Conservation (phyloP, 1,140 invertebrate genomes). For the Drosophila subobscura region DNA sequence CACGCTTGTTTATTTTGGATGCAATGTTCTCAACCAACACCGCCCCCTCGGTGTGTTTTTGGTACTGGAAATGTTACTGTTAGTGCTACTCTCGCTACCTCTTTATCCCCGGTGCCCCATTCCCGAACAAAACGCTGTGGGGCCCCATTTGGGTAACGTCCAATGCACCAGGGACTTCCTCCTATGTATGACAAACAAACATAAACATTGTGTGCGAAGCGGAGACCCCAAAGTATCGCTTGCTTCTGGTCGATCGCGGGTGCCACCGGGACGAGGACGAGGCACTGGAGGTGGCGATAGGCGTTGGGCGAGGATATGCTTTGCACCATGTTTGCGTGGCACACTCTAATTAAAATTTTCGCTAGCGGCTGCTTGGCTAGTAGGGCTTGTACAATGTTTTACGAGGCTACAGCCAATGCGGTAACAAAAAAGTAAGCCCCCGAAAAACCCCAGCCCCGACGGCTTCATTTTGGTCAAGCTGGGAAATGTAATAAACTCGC, state of each 20-base stretch:
- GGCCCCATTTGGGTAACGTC: conserved; percentile 77
- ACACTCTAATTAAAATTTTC: conserved; percentile 79
- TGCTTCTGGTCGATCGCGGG: conserved; percentile 31
- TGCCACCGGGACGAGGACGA: neutral
- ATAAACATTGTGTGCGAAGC: conserved; percentile 76
- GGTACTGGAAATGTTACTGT: too few species aligned
- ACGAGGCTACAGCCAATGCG: conserved; percentile 50
- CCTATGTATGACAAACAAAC: conserved; percentile 78
- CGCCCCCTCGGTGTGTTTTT: too few species aligned
- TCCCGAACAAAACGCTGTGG: conserved; percentile 60
- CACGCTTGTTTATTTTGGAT: conserved; percentile 56
- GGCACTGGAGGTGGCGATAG: conserved; percentile 13
- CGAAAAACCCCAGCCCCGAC: conserved; percentile 35
- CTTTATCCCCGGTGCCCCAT: neutral
- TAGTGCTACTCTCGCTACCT: neutral
- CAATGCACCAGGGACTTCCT: conserved; percentile 70
- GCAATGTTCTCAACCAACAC: conserved; percentile 18
- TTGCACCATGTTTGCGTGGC: conserved; percentile 63
- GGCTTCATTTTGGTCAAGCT: conserved; percentile 52
- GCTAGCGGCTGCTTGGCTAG: conserved; percentile 42
- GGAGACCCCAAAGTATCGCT: conserved; percentile 71
- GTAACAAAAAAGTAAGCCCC: conserved; percentile 18
- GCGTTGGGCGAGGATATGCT: conserved; percentile 38
- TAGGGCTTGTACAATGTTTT: conserved; percentile 57
- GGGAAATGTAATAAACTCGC: conserved; percentile 68